Conservation (phyloP, 2,113 vertebrate species). For the Triplophysa tibetana region DNA sequence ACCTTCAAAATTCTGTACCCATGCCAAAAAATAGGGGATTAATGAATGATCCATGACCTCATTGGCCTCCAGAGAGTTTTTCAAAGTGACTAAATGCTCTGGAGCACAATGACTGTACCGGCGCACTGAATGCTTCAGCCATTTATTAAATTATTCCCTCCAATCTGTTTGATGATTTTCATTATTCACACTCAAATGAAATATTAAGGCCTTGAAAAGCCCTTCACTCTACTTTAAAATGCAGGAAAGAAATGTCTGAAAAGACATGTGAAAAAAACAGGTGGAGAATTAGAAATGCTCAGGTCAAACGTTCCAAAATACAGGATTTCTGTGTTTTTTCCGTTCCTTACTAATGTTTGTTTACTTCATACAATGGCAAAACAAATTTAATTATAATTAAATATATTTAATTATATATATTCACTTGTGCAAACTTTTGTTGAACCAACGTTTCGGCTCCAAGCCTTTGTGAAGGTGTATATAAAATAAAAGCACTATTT, state of each 20-base stretch:
- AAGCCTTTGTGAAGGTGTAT: too few species aligned
- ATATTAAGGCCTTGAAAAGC: constrained; percentile 59
- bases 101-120: constrained; percentile 48
- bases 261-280: constrained; percentile 29
- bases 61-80: constrained; percentile 45
- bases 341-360: not conserved
- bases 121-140: constrained; percentile 26
- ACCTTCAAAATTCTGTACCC: constrained; percentile 41
- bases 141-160: constrained; percentile 59
- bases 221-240: constrained; percentile 54
- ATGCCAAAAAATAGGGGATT: constrained; percentile 47
- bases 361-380: constrained; percentile 35
- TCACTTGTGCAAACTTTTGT: too few species aligned
- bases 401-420: too few species aligned
- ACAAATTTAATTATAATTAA: too few species aligned
- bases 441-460: too few species aligned
- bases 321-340: constrained; percentile 10
- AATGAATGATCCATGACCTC: constrained; percentile 56
- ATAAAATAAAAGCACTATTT: too few species aligned
- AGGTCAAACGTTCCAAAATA: constrained; percentile 21
- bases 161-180: constrained; percentile 57
- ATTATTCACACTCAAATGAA: constrained; percentile 55
- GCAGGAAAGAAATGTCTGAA: constrained; percentile 45
- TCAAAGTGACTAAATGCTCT: constrained; percentile 53
- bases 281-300: constrained; percentile 38